A percentile compares a stretch with the other conserved stretches of the same genome.
Conservation (phyloP, 2,797 vertebrate species). For the Phalanger gymnotis region DNA sequence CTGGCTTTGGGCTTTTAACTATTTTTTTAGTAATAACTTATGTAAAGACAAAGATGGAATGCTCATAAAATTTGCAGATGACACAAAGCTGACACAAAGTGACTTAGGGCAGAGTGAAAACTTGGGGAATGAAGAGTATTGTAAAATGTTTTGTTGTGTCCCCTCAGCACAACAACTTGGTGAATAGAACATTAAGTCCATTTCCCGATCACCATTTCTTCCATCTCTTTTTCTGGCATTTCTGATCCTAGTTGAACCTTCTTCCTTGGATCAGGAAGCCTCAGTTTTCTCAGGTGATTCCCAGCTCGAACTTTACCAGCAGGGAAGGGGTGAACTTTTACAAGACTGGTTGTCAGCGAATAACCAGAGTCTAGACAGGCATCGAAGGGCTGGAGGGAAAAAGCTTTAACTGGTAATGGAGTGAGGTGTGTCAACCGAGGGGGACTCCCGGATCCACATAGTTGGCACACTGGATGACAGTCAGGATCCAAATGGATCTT, state of each 20-base stretch:
- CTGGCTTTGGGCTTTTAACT: background rate
- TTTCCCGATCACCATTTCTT: background rate
- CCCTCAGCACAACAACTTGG: background rate
- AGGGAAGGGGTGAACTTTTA: background rate
- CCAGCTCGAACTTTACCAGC: background rate
- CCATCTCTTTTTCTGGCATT: background rate
- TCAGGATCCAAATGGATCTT: background rate
- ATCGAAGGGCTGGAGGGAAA: background rate
- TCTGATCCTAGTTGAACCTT: background rate
- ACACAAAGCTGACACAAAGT: background rate
- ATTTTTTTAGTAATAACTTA: background rate
- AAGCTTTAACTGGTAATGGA: background rate
- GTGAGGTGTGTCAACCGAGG: background rate
- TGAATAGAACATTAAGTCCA: background rate
- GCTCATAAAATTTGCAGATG: background rate
- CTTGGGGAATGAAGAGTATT: background rate
- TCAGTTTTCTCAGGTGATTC: background rate
- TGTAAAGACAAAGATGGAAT: background rate
- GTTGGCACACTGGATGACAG: background rate
- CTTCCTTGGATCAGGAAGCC: background rate
- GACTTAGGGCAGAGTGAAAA: background rate
- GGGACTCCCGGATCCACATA: background rate
- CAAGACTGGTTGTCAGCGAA: background rate
- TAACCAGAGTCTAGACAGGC: background rate
- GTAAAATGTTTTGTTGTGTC: background rate